Evolutionary conservation across 1,140 invertebrate species (phyloP), one percentile per base, ranked within the genome.

Genomic region (Ectropis grisescens): DNA sequence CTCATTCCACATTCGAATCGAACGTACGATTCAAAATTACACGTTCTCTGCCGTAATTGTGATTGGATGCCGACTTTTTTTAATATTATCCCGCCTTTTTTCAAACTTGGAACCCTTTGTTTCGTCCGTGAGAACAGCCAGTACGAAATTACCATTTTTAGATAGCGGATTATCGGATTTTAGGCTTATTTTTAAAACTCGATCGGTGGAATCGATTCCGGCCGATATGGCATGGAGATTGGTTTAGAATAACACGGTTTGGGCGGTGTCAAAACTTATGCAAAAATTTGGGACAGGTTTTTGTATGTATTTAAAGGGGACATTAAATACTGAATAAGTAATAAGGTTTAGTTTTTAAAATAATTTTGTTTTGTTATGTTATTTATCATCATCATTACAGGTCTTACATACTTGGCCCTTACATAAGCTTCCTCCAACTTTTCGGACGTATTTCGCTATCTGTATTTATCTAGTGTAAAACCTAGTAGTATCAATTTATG

Each of bases 91-190:
- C 37, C 30, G 22, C 32, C 41, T 57, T 53, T 64, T 69, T 64
- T 56, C 46, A 57, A 47, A 52, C 33, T 45, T 51, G 16, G 48
- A 41, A 54, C 48, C 58, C 60, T 58, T 64, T 56, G 61, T 59
- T 64, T 64, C 49, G 53, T 51, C 47, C 60, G 66, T 78, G 69
- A 74, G 69, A 78, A 71, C 59, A 46, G 24, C 29, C 41, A 33
- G 43, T 45, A 34, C 45, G 50, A 69, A 71, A 79, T 75, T 75
- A 79, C 66, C 70, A 79, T 79, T 75, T 75, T 75, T 72, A 75
- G 68, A 59, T 64, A 65, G 61, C 56, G 68, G 74, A 67, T 72
- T 72, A 75, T 62, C 56, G 58, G 61, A 65, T 72, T 65, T 55
- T 57, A 42, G 47, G 52, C 39, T 58, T 47, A 47, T 47, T 49